These are phyloP conservation scores for Marasmarcha lunaedactyla DNA, from an alignment of 2,888 invertebrate species.

Conservation along the genomic window DNA sequence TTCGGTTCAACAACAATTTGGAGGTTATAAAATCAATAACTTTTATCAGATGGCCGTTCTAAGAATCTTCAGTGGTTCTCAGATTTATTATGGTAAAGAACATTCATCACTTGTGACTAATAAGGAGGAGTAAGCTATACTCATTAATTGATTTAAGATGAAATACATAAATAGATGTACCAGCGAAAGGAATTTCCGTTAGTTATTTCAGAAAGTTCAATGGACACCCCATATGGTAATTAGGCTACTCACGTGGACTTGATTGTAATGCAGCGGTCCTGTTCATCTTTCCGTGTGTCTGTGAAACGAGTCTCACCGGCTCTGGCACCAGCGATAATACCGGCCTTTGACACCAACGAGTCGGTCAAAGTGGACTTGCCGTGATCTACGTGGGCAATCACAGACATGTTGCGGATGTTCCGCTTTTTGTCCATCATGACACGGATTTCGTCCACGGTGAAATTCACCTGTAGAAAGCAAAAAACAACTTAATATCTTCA, in stretches of 20 bases:
- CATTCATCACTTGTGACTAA: constrained; percentile 72
- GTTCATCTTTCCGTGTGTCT: constrained; percentile 99
- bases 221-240: too few relatives aligned
- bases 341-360: constrained; percentile 99
- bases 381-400: constrained; percentile 99
- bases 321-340: constrained; percentile 98
- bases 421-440: constrained; percentile 99
- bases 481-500: constrained; percentile 40
- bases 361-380: constrained; percentile 99
- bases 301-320: constrained; percentile 99
- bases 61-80: constrained; percentile 53
- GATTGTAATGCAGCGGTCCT: constrained; percentile 99
- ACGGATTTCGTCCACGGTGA: constrained; percentile 99
- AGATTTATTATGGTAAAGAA: constrained; percentile 58
- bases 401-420: constrained; percentile 99
- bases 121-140: constrained; percentile 4
- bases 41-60: constrained; percentile 72
- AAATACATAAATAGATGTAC: not conserved
- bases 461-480: constrained; percentile 91
- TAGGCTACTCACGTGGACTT: constrained; percentile 92
- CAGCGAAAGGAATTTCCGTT: too few relatives aligned
- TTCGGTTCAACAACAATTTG: not conserved
- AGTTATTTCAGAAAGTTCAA: too few relatives aligned
- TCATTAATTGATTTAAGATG: too few relatives aligned
- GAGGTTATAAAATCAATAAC: not conserved